Base-by-base conservation (phyloP, 2,888 invertebrate species). In the Tenthredo scrophulariae region DNA sequence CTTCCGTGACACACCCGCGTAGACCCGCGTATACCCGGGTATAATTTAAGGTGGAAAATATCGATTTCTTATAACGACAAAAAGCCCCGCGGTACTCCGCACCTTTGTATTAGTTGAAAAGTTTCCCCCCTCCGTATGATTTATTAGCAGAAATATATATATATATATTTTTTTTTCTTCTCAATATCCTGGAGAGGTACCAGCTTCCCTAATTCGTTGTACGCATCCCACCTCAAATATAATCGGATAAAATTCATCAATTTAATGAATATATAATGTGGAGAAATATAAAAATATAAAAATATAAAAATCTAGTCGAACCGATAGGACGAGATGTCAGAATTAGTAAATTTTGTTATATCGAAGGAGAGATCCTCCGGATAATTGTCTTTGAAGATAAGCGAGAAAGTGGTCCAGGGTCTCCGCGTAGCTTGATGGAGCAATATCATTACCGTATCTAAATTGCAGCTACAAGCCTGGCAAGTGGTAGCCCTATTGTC, bases 371-470 rank as follows among this genome's bases (percentile, higher is more conserved):
- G 58, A 80, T 80, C 40, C 40, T 2, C 15, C 10, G 29, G 80
- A 80, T 80, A 80, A 80, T 80, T 62, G 80, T 62, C 80, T 62
- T 40, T 26, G 80, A 40, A 80, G 80, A 80, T 80, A 80, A 50
- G 50, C 58, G 62, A 40, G 37, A 40, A 40, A 80, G 80, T 80
- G 58, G 80, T 80, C 80, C 80, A 22, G 77, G 22, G 13, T 15
- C 22, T 22, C 22, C 4, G 43, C 37, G 46, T 46, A 46, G 62
- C 58, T 80, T 80, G 58, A 85, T 80, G 29, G 80, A 77, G 84
- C 84, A 84, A 84, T 84, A 84, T 86, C 85, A 84, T 84, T 54
- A 74, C 50, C 83, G 85, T 86, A 86, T 86, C 85, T 85, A 83
- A 86, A 85, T 85, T 83, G 83, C 37, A 83, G 84, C 83, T 86